A percentile compares a stretch with the other conserved stretches of the same genome.
These are phyloP conservation scores for Sialis lutaria DNA, from an alignment of 2,888 invertebrate genomes.

Conservation along the genomic window DNA sequence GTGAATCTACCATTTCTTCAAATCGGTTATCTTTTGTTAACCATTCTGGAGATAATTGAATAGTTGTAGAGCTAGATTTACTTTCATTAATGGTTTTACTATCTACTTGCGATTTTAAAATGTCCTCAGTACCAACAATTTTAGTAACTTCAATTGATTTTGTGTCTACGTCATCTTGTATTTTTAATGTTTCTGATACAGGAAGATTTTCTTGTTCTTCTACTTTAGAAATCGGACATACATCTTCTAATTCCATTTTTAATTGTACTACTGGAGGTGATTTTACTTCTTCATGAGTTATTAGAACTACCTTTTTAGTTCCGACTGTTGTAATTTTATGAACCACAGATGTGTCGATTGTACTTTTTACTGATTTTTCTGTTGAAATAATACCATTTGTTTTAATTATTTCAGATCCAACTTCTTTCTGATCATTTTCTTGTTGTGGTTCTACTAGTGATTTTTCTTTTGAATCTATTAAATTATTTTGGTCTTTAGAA, in stretches of 20 bases:
- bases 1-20: background rate
- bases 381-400: background rate
- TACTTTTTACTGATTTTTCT: background rate
- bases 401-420: background rate
- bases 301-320: slow-evolving; percentile 38
- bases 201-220: background rate
- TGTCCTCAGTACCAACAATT: slow-evolving; percentile 3
- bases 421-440: background rate
- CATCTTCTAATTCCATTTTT: slow-evolving; percentile 35
- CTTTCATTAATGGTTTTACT: too few species aligned
- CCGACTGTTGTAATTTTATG: background rate
- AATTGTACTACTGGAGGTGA: slow-evolving; percentile 45
- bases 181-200: background rate
- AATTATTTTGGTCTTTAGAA: background rate
- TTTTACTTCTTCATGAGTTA: slow-evolving; percentile 55
- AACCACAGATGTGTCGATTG: background rate
- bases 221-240: slow-evolving; percentile 1
- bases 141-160: slow-evolving; percentile 7
- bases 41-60: background rate
- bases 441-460: background rate
- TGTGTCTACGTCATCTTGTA: slow-evolving; percentile 8
- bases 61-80: background rate
- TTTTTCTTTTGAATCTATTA: background rate
- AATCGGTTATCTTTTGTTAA: background rate
- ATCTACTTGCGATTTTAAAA: background rate